A percentile compares a stretch with the other conserved stretches of the same genome.
phyloP scores from a whole-genome alignment of 2,797 vertebrate species.

The Cirrhinus mrigala region DNA sequence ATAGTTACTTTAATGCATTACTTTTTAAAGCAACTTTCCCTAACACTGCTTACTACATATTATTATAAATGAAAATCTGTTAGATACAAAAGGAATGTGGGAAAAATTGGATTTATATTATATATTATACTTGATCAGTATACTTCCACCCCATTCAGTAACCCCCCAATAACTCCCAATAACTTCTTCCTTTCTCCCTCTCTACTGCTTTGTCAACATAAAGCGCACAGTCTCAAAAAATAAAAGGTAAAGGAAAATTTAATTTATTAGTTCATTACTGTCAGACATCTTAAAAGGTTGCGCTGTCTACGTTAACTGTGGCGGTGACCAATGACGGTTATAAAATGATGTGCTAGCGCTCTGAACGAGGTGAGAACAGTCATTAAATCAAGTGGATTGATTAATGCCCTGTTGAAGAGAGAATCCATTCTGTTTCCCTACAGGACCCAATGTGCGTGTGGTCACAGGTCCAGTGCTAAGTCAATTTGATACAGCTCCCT shows the following conservation, averaged over 20 bases:
- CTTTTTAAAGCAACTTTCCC: not conserved
- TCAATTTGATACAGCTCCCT: conserved; percentile 59
- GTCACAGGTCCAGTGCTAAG: conserved; percentile 7
- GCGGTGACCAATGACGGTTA: conserved; percentile 9
- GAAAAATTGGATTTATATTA: not conserved
- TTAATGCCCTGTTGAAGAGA: conserved; percentile 2
- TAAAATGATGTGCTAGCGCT: conserved; percentile 5
- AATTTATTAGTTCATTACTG: conserved; percentile 17
- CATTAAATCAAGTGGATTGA: conserved; percentile 30
- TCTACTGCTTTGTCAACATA: not conserved
- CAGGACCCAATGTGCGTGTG: not conserved
- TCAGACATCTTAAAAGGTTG: conserved; percentile 9
- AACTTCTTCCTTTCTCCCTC: not conserved
- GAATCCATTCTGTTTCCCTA: conserved; percentile 2
- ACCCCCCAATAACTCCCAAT: not conserved
- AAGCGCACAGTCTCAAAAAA: not conserved
- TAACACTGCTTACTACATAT: not conserved
- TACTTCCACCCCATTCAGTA: not conserved
- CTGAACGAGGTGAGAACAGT: conserved; percentile 27
- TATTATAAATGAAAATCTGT: not conserved
- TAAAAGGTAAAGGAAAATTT: not conserved
- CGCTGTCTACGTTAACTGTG: not conserved
- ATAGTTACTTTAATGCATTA: not conserved
- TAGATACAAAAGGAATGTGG: not conserved
- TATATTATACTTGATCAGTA: not conserved